Evolutionary conservation across 2,113 vertebrate genomes (phyloP).

Genomic region (Eretmochelys imbricata): DNA sequence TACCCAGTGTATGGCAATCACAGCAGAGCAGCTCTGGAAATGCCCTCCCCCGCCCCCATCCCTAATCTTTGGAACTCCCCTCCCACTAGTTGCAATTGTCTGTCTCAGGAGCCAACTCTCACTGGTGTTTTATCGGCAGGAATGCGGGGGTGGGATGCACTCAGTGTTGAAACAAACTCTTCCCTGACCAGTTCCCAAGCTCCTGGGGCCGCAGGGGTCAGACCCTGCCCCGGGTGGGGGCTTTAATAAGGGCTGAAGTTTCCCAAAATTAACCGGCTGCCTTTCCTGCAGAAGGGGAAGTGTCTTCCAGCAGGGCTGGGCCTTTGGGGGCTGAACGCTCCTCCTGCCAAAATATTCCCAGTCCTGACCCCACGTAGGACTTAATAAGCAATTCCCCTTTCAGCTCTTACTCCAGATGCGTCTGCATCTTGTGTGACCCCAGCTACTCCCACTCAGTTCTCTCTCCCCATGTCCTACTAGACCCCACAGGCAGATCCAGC

Average conservation of each 20-base stretch:
- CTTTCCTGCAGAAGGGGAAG: neutral
- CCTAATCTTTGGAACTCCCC: too few species aligned
- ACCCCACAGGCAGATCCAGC: neutral
- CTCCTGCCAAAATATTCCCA: neutral
- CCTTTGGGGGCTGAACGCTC: neutral
- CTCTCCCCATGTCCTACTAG: too few species aligned
- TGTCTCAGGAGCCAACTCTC: too few species aligned
- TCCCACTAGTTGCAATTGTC: neutral
- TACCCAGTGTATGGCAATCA: neutral
- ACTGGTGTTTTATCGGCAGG: neutral
- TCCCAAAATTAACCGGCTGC: neutral
- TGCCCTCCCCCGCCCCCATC: rapidly evolving
- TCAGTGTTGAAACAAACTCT: neutral
- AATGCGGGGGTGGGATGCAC: neutral
- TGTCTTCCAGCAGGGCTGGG: neutral
- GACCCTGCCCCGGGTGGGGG: neutral
- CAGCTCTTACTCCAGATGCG: neutral
- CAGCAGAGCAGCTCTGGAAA: neutral
- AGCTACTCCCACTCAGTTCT: neutral
- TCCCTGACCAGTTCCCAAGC: neutral
- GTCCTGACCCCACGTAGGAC: neutral
- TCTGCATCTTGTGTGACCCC: neutral
- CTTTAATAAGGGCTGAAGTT: neutral
- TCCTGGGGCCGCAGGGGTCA: neutral
- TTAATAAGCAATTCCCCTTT: neutral